Base-by-base conservation (phyloP, 2,888 invertebrate genomes). In the Chironomus tentans region DNA sequence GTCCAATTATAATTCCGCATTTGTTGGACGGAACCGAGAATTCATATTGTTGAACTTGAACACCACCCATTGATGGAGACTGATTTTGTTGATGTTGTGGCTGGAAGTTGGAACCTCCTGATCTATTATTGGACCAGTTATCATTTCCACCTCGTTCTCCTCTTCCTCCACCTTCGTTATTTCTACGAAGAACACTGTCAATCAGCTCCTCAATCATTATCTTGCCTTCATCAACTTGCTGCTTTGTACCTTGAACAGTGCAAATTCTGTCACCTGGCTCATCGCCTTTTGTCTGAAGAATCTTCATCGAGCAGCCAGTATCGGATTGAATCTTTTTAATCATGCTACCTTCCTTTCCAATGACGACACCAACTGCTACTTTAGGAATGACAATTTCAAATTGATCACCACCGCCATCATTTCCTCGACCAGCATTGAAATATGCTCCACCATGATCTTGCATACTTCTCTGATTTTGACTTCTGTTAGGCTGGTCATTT, bases 291-390 rank as follows among this genome's bases (percentile, higher is more conserved):
- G 69, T 69, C 78, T 85, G 85, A 79, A 89, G 88, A 83, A 98
- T 97, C 83, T 98, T 98, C 68, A 98, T 92, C 80, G 95, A 89
- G 77, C 95, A 95, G 0, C 97, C 97, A 0, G 96, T 94, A 83
- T 98, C 97, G 0, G 91, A 91, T 84, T 97, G 97, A 78, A 98
- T 95, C 84, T 95, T 94, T 85, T 97, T 97, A 79, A 98, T 98
- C 94, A 97, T 98, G 79, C 98, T 97, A 12, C 98, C 98, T 4
- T 95, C 95, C 83, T 97, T 96, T 13, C 98, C 98, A 79, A 98
- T 98, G 56, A 98, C 97, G 12, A 98, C 94, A 68, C 98, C 98
- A 7, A 98, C 98, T 0, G 95, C 95, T 74, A 92, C 89, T 81
- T 95, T 90, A 3, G 98, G 98, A 69, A 98, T 98, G 78, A 94